Evolutionary conservation across 2,888 invertebrate genomes (phyloP), one percentile per base, ranked within the genome.

Genomic region (Koerneria pararmatus): DNA sequence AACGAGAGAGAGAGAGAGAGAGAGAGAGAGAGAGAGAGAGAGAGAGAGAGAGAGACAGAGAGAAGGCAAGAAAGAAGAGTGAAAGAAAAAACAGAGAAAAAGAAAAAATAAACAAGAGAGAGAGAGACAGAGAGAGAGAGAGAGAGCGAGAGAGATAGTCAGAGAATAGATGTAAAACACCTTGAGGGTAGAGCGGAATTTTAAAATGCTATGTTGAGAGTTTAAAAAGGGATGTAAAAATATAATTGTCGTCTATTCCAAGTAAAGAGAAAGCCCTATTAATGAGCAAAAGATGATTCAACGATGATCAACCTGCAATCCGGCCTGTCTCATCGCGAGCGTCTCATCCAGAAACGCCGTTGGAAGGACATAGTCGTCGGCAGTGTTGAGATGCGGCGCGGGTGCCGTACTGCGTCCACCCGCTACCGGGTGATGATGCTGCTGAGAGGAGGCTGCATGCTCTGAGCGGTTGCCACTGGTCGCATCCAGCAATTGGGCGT

Each of bases 331-430:
- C 59, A 48, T 29, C 49, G 46, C 37, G 27, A 37, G 59, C 32
- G 32, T 48, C 35, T 29, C 3, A 27, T 24, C 51, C 31, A 59
- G n/a, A 56, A 77, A 71, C 4, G 79, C 80, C 19, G 78, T 69
- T 35, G 71, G 69, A 8, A 76, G 65, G 22, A 80, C 80, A 66
- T 80, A 80, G 62, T 79, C 78, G 58, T 80, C 80, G 37, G 71
- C 65, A 1, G 79, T 79, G 66, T 77, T 56, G 46, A 80, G 67
- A 63, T 76, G 71, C 22, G 73, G 70, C 3, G 75, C 76, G 34
- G 67, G 58, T 24, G 15, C 34, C 11, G 4, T 49, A n/a, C n/a
- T n/a, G 19, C 35, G 15, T 32, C 37, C n/a, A n/a, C n/a, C n/a
- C n/a, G n/a, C n/a, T n/a, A n/a, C n/a, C n/a, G n/a, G n/a, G n/a